Conservation (phyloP, 2,888 invertebrate genomes). For the Agrilus cyanescens region DNA sequence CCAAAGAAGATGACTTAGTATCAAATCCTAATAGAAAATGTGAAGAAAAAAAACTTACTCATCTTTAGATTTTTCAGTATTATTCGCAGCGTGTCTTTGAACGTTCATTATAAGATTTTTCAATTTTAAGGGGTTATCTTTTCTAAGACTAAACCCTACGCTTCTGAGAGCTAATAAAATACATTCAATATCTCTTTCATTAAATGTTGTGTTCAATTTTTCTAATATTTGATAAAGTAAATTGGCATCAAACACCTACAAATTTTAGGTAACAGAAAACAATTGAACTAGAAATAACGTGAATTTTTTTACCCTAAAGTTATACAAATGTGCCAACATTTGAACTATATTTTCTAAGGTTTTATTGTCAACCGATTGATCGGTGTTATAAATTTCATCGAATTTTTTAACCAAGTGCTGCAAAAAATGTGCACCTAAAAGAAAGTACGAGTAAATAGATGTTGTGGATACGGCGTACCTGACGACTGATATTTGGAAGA, state of each 20-base stretch:
- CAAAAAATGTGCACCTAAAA: constrained; percentile 66
- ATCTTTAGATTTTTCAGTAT: constrained; percentile 34
- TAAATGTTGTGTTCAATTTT: constrained; percentile 49
- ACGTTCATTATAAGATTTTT: constrained; percentile 61
- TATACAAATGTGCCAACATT: constrained; percentile 71
- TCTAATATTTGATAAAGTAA: constrained; percentile 71
- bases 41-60: constrained; percentile 26
- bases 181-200: constrained; percentile 75
- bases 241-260: constrained; percentile 62
- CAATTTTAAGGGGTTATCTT: constrained; percentile 71
- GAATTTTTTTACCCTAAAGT: constrained; percentile 58
- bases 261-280: constrained; percentile 3
- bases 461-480: too few species aligned
- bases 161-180: constrained; percentile 63
- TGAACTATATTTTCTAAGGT: constrained; percentile 68
- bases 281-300: neutral
- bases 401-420: constrained; percentile 61
- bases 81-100: constrained; percentile 46
- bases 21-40: constrained; percentile 5
- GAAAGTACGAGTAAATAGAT: neutral
- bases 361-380: constrained; percentile 58
- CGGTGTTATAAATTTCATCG: constrained; percentile 41
- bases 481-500: too few species aligned
- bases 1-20: neutral
- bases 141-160: constrained; percentile 75